phyloP scores from a whole-genome alignment of 2,797 vertebrate genomes.

The Adelosebastes latens region DNA sequence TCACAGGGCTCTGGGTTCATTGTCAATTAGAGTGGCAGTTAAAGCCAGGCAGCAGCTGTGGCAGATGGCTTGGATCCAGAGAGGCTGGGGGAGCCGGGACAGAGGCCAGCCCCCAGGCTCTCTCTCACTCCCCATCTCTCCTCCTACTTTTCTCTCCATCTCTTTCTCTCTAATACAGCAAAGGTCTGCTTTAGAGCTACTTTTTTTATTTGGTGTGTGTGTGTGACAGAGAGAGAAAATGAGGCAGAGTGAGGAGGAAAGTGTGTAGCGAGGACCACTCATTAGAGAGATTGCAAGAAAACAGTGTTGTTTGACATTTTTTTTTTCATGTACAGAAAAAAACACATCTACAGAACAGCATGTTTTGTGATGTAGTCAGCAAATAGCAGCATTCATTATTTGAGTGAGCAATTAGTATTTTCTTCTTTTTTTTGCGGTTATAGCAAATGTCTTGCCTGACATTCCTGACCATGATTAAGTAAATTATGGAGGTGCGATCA shows the following conservation, averaged over 20 bases:
- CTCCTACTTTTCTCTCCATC: slow-evolving; percentile 64
- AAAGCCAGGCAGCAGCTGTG: slow-evolving; percentile 91
- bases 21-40: slow-evolving; percentile 94
- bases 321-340: not conserved
- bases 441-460: slow-evolving; percentile 34
- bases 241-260: slow-evolving; percentile 13
- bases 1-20: slow-evolving; percentile 90
- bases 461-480: slow-evolving; percentile 27
- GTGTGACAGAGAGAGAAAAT: slow-evolving; percentile 11
- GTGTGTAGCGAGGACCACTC: slow-evolving; percentile 24
- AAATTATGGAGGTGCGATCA: slow-evolving; percentile 51
- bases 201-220: slow-evolving; percentile 20
- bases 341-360: slow-evolving; percentile 18
- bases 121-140: slow-evolving; percentile 49
- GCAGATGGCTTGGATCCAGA: slow-evolving; percentile 95
- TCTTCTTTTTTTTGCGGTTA: slow-evolving; percentile 24
- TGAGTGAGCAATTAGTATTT: slow-evolving; percentile 54
- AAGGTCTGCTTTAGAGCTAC: slow-evolving; percentile 47
- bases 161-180: slow-evolving; percentile 37
- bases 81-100: slow-evolving; percentile 87
- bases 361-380: slow-evolving; percentile 47
- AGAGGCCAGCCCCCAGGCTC: slow-evolving; percentile 86
- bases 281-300: slow-evolving; percentile 39
- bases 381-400: slow-evolving; percentile 33
- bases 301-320: slow-evolving; percentile 36